A percentile compares a stretch with the other conserved stretches of the same genome.
Evolutionary conservation across 2,888 invertebrate genomes (phyloP).

Genomic region (Melitaea athalia): DNA sequence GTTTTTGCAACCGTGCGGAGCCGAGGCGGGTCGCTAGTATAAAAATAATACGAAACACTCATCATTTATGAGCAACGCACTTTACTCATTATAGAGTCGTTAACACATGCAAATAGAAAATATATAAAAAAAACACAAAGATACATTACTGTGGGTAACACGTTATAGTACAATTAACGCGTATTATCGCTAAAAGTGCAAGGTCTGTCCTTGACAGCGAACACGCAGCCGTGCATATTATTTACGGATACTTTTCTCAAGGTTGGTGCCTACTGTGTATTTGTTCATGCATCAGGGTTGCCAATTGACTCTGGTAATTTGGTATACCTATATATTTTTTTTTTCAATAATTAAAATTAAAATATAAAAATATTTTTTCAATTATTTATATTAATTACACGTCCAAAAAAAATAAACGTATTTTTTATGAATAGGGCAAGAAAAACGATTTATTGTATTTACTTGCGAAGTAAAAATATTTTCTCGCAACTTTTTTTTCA

Average conservation of each 20-base stretch:
- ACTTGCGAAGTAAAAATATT: no score
- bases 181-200: constrained; percentile 49
- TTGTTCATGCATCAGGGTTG: constrained; percentile 14
- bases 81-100: neutral
- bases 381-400: no score
- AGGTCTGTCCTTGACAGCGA: constrained; percentile 53
- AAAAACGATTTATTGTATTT: no score
- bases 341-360: no score
- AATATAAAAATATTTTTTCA: no score
- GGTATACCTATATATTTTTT: no score
- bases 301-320: no score
- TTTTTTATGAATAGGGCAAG: no score
- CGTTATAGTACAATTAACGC: constrained; percentile 39
- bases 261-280: constrained; percentile 34
- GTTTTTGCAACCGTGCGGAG: no score
- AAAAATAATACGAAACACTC: neutral
- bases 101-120: constrained; percentile 6
- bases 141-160: constrained; percentile 21
- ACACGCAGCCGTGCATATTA: constrained; percentile 30
- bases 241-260: constrained; percentile 39
- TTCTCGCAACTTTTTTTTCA: no score
- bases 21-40: no score
- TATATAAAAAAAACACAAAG: constrained; percentile 14
- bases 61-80: neutral
- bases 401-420: no score